Evolutionary conservation across 2,113 vertebrate species (phyloP).

Genomic region (Desmodus rotundus): DNA sequence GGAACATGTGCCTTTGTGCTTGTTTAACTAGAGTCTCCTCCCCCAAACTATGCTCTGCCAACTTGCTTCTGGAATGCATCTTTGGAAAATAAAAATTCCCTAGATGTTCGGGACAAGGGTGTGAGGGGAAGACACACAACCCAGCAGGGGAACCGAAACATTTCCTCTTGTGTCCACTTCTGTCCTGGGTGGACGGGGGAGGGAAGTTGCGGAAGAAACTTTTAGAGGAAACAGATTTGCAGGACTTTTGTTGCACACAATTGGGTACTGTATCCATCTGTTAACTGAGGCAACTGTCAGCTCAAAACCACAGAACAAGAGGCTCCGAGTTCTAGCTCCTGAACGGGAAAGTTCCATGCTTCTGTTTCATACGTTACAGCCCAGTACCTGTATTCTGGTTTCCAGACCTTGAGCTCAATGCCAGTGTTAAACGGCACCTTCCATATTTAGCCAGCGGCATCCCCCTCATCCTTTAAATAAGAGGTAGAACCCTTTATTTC

Average conservation of each 20-base stretch:
- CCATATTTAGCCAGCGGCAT: background rate
- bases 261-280: constrained; percentile 33
- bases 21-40: constrained; percentile 69
- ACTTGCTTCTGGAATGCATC: constrained; percentile 77
- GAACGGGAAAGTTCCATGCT: background rate
- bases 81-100: constrained; percentile 76
- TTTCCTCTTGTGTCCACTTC: background rate
- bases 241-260: constrained; percentile 31
- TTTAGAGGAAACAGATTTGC: constrained; percentile 36
- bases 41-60: constrained; percentile 69
- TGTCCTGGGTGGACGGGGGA: background rate
- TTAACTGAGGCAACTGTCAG: background rate
- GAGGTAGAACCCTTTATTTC: background rate
- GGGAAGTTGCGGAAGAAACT: background rate
- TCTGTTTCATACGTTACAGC: background rate
- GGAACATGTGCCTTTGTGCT: constrained; percentile 73
- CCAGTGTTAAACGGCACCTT: background rate
- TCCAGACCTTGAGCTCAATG: background rate
- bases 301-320: background rate
- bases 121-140: constrained; percentile 16
- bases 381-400: background rate
- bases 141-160: constrained; percentile 46
- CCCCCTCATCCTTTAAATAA: background rate
- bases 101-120: background rate
- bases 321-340: background rate